A percentile compares a stretch with the other conserved stretches of the same genome.
Conservation (phyloP, 1,140 invertebrate species). For the Solen grandis region DNA sequence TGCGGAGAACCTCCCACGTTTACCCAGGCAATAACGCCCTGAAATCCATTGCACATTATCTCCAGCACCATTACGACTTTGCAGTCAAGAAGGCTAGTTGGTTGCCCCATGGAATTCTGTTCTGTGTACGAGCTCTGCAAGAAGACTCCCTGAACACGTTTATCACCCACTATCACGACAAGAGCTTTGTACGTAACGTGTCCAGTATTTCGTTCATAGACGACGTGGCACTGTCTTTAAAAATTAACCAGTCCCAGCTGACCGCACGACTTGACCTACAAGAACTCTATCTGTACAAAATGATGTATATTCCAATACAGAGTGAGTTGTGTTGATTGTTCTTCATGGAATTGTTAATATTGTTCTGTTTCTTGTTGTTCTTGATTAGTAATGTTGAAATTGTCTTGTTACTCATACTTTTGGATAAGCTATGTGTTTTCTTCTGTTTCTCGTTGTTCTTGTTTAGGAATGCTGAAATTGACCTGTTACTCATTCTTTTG, state of each 20-base stretch:
- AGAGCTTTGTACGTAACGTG: background rate
- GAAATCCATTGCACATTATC: background rate
- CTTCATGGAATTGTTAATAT: too few relatives aligned
- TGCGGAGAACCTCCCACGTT: background rate
- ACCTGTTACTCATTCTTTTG: too few relatives aligned
- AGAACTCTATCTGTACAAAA: background rate
- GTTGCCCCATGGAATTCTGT: slow-evolving; percentile 27
- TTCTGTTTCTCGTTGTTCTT: too few relatives aligned
- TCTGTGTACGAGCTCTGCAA: background rate
- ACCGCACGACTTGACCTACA: background rate
- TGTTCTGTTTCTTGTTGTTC: too few relatives aligned
- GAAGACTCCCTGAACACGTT: background rate
- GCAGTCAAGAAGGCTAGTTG: slow-evolving; percentile 7
- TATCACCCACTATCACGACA: background rate
- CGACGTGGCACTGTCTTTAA: slow-evolving; percentile 14
- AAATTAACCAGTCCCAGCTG: slow-evolving; percentile 12
- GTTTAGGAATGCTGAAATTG: too few relatives aligned
- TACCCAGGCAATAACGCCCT: background rate
- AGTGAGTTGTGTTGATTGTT: background rate
- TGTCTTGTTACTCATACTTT: too few relatives aligned
- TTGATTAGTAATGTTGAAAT: too few relatives aligned
- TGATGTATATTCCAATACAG: background rate
- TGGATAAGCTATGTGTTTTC: too few relatives aligned
- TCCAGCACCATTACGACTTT: slow-evolving; percentile 13
- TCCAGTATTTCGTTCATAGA: slow-evolving; percentile 19